Evolutionary conservation across 2,797 vertebrate genomes (phyloP).

Genomic region (Amazonetta brasiliensis): DNA sequence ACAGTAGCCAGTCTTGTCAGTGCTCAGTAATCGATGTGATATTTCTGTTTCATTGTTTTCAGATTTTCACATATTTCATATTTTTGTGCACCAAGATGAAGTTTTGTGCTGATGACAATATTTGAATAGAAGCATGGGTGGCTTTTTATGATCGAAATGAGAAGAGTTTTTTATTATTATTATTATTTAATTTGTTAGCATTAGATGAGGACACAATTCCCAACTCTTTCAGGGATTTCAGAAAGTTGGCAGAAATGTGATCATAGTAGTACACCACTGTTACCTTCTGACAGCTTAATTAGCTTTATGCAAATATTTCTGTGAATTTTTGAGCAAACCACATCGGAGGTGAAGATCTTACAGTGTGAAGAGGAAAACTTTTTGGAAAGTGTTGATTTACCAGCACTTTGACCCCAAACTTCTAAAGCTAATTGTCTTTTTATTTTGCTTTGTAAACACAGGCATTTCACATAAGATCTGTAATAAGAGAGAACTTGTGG

Average conservation of each 20-base stretch:
- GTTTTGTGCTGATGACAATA: background rate
- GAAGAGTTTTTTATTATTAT: background rate
- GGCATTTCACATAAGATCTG: constrained; percentile 75
- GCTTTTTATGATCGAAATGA: constrained; percentile 24
- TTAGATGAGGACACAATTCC: constrained; percentile 15
- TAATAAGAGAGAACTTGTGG: constrained; percentile 79
- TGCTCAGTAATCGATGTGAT: background rate
- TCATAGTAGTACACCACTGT: constrained; percentile 11
- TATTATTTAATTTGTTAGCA: background rate
- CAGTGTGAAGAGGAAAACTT: constrained; percentile 9
- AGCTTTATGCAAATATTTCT: constrained; percentile 67
- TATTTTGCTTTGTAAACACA: constrained; percentile 65
- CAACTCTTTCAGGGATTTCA: constrained; percentile 48
- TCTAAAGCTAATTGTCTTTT: constrained; percentile 74
- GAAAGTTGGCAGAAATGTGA: constrained; percentile 13
- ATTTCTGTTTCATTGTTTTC: background rate
- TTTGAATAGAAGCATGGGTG: background rate
- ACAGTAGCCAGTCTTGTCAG: background rate
- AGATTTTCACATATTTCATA: background rate
- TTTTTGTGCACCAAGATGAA: background rate
- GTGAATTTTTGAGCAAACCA: constrained; percentile 49
- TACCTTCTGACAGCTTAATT: constrained; percentile 76
- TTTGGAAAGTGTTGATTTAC: constrained; percentile 51
- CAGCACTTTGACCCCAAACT: constrained; percentile 36
- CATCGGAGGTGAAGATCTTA: constrained; percentile 51